phyloP scores from a whole-genome alignment of 2,113 vertebrate genomes.

The Dascyllus trimaculatus region DNA sequence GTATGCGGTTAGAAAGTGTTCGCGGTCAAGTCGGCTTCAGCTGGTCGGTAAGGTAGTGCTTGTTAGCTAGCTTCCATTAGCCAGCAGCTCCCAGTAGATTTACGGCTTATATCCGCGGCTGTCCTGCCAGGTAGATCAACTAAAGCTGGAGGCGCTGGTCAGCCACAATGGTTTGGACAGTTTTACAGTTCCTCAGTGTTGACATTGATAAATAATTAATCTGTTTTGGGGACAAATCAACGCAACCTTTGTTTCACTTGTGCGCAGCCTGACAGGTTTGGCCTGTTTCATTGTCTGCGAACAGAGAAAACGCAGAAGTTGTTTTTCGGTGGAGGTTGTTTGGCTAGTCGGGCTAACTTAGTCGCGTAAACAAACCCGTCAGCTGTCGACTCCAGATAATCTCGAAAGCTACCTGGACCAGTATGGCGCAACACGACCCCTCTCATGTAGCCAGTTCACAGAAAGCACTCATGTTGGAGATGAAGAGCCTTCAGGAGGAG shows the following conservation, averaged over 20 bases:
- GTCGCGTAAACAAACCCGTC: slow-evolving; percentile 39
- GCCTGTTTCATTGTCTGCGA: slow-evolving; percentile 74
- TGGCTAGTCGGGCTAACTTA: slow-evolving; percentile 19
- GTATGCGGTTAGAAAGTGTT: slow-evolving; percentile 8
- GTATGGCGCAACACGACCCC: slow-evolving; percentile 84
- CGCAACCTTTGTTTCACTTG: slow-evolving; percentile 44
- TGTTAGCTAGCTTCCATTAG: slow-evolving; percentile 74
- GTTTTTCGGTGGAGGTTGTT: slow-evolving; percentile 21
- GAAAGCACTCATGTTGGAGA: slow-evolving; percentile 94
- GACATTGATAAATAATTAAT: slow-evolving; percentile 40
- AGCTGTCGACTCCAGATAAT: slow-evolving; percentile 49
- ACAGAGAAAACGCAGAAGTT: slow-evolving; percentile 45
- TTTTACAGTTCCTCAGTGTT: not conserved
- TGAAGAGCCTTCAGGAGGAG: slow-evolving; percentile 97
- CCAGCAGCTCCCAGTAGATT: slow-evolving; percentile 76
- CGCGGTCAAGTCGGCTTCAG: slow-evolving; percentile 27
- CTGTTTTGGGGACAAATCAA: slow-evolving; percentile 11
- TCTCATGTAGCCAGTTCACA: slow-evolving; percentile 93
- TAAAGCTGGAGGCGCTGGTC: slow-evolving; percentile 47
- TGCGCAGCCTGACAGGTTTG: slow-evolving; percentile 52
- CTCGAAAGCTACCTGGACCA: slow-evolving; percentile 23
- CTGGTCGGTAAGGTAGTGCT: slow-evolving; percentile 54
- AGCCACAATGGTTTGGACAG: slow-evolving; percentile 63
- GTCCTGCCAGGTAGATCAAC: slow-evolving; percentile 59
- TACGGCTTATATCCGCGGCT: slow-evolving; percentile 73